phyloP scores from a whole-genome alignment of 2,888 invertebrate genomes.

The Hipparchia semele region DNA sequence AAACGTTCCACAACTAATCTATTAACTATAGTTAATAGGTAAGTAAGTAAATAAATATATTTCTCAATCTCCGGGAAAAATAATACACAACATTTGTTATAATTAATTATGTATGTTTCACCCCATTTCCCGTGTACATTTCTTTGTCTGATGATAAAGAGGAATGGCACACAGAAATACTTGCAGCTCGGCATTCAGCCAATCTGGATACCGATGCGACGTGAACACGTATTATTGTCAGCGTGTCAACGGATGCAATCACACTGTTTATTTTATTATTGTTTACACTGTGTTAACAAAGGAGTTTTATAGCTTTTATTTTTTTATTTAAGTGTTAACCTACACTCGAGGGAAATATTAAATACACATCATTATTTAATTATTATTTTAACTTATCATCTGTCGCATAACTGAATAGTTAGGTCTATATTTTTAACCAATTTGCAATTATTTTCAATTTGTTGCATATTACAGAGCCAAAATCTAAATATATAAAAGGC shows the following conservation, averaged over 20 bases:
- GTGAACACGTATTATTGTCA: constrained; percentile 25
- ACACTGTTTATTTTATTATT: constrained; percentile 9
- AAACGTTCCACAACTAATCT: background rate
- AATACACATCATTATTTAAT: too few species aligned
- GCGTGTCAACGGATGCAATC: constrained; percentile 25
- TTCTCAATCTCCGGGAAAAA: background rate
- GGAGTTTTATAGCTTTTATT: background rate
- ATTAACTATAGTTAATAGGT: too few species aligned
- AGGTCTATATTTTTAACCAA: too few species aligned
- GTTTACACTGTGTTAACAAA: background rate
- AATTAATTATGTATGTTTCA: background rate
- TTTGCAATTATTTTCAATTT: too few species aligned
- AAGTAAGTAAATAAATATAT: too few species aligned
- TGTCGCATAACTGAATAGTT: too few species aligned
- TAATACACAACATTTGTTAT: background rate
- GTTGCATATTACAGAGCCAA: too few species aligned
- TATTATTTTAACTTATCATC: too few species aligned
- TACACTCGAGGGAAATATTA: too few species aligned
- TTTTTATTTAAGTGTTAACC: too few species aligned
- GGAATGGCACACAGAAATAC: constrained; percentile 39
- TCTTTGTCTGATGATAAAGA: constrained; percentile 37
- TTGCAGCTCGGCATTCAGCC: constrained; percentile 40
- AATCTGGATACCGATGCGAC: constrained; percentile 30
- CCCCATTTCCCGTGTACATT: constrained; percentile 12
- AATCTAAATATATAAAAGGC: too few species aligned